These are phyloP conservation scores for Lymantria dispar DNA, from an alignment of 2,888 invertebrate species.

Conservation along the genomic window DNA sequence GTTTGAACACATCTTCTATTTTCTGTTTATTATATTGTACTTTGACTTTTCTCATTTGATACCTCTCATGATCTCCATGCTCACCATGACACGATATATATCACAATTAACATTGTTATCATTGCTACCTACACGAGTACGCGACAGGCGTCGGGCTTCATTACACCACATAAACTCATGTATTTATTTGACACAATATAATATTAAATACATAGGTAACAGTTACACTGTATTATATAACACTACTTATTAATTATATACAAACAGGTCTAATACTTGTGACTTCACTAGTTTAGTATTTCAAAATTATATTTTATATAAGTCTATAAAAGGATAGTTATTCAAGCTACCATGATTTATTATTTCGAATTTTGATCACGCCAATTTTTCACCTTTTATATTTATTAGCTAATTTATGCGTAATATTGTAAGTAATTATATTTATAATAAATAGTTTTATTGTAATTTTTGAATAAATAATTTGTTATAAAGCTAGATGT, in stretches of 20 bases:
- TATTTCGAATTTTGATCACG: slow-evolving; percentile 54
- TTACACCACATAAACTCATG: slow-evolving; percentile 47
- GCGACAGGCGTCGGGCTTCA: slow-evolving; percentile 48
- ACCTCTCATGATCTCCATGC: slow-evolving; percentile 70
- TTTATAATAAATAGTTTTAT: slow-evolving; percentile 38
- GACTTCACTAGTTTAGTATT: slow-evolving; percentile 70
- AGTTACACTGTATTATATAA: slow-evolving; percentile 49
- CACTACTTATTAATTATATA: slow-evolving; percentile 33
- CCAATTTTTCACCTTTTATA: slow-evolving; percentile 63
- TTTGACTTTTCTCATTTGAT: slow-evolving; percentile 61
- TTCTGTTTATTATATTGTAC: slow-evolving; percentile 53
- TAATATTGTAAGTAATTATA: slow-evolving; percentile 52
- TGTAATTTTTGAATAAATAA: slow-evolving; percentile 40
- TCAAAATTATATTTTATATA: slow-evolving; percentile 50
- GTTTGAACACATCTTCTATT: slow-evolving; percentile 51
- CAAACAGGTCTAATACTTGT: slow-evolving; percentile 50
- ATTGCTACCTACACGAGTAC: slow-evolving; percentile 47
- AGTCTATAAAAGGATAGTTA: slow-evolving; percentile 48
- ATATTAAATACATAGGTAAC: slow-evolving; percentile 26
- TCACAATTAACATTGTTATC: slow-evolving; percentile 54
- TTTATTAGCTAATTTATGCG: slow-evolving; percentile 61
- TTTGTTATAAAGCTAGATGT: slow-evolving; percentile 48
- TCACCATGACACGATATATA: slow-evolving; percentile 66
- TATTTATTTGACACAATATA: slow-evolving; percentile 14
- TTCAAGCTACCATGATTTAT: slow-evolving; percentile 47